phyloP scores from a whole-genome alignment of 1,140 invertebrate genomes.

The Leptinotarsa defecta region DNA sequence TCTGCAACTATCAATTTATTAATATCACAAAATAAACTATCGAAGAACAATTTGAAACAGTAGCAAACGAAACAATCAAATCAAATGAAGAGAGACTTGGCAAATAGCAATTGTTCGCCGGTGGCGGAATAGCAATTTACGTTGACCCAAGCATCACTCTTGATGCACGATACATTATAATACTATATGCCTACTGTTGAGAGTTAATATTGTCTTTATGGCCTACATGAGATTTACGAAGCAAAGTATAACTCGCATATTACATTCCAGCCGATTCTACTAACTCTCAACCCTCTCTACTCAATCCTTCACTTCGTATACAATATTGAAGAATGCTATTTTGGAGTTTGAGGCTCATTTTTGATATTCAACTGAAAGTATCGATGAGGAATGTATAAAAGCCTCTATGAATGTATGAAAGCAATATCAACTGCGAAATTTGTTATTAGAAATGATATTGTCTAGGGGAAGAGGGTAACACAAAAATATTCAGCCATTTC shows the following conservation, averaged over 20 bases:
- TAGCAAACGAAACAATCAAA: too few relatives aligned
- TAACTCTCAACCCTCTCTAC: not conserved
- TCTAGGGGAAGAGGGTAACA: too few relatives aligned
- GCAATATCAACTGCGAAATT: too few relatives aligned
- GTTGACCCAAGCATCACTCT: conserved; percentile 21
- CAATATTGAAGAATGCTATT: not conserved
- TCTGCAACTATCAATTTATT: too few relatives aligned
- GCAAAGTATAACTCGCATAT: conserved; percentile 46
- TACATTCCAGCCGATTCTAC: conserved; percentile 39
- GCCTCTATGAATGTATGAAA: too few relatives aligned
- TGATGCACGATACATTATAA: conserved; percentile 36
- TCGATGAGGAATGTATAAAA: too few relatives aligned
- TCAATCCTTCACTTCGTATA: not conserved
- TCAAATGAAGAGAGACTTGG: not conserved
- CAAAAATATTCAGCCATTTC: too few relatives aligned
- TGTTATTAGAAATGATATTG: too few relatives aligned
- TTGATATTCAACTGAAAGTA: too few relatives aligned
- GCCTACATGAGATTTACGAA: conserved; percentile 47
- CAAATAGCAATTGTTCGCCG: not conserved
- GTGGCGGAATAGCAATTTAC: not conserved
- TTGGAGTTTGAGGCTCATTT: too few relatives aligned
- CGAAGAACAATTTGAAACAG: too few relatives aligned
- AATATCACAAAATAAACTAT: too few relatives aligned
- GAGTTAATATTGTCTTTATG: conserved; percentile 50
- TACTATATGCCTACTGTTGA: conserved; percentile 41